A percentile compares a stretch with the other conserved stretches of the same genome.
These are phyloP conservation scores for Kryptolebias ocellatus DNA, from an alignment of 2,797 vertebrate genomes.

Conservation along the genomic window DNA sequence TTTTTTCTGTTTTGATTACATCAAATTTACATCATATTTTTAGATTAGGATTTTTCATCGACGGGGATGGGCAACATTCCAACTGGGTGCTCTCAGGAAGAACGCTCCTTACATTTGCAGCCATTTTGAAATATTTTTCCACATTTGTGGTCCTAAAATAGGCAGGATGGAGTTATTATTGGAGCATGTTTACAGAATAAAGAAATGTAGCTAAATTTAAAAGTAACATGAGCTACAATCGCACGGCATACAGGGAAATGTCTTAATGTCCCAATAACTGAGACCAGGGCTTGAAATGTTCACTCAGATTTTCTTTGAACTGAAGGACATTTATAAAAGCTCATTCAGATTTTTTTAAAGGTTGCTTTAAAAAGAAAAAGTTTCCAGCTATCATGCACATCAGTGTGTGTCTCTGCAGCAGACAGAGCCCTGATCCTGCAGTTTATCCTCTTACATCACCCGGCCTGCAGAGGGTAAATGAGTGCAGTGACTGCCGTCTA, in stretches of 20 bases:
- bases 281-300: too few relatives aligned
- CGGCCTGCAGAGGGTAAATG: slow-evolving; percentile 22
- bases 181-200: neutral
- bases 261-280: neutral
- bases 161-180: neutral
- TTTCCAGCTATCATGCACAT: slow-evolving; percentile 16
- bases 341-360: too few relatives aligned
- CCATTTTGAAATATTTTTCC: neutral
- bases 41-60: slow-evolving; percentile 9
- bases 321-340: too few relatives aligned
- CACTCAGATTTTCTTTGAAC: too few relatives aligned
- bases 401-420: slow-evolving; percentile 37
- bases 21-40: slow-evolving; percentile 27
- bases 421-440: slow-evolving; percentile 43
- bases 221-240: neutral
- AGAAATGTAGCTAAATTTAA: neutral
- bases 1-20: slow-evolving; percentile 23
- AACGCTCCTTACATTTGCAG: neutral
- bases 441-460: slow-evolving; percentile 68
- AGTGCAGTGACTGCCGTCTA: slow-evolving; percentile 8
- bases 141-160: neutral
- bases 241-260: neutral
- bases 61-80: neutral
- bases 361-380: neutral
- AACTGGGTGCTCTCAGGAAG: neutral